Percentiles rank a stretch among this genome's conserved stretches.
phyloP scores from a whole-genome alignment of 2,888 invertebrate species.

The Glaucopsyche alexis region DNA sequence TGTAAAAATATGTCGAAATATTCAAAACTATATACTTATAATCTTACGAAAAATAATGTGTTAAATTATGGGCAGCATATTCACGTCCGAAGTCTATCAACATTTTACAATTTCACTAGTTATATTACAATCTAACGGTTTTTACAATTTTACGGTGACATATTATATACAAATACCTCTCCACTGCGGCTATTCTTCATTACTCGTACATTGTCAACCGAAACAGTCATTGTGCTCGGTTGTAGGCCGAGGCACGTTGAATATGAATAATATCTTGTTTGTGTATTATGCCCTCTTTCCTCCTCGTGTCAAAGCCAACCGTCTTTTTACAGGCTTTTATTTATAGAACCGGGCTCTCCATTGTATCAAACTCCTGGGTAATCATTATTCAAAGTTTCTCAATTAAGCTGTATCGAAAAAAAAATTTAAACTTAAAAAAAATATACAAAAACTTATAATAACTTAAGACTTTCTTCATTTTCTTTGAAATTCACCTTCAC shows the following conservation, averaged over 20 bases:
- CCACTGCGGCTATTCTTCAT: background rate
- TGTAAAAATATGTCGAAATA: no score
- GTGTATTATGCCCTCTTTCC: slow-evolving; percentile 14
- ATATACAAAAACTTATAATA: background rate
- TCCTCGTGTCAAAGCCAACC: slow-evolving; percentile 23
- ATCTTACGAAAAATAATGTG: no score
- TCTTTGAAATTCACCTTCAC: background rate
- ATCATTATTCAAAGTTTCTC: background rate
- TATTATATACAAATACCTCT: background rate
- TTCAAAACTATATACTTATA: no score
- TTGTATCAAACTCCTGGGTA: background rate
- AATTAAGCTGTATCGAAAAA: background rate
- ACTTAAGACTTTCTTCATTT: background rate
- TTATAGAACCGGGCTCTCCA: background rate
- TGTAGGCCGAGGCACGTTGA: slow-evolving; percentile 8
- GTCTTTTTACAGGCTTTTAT: slow-evolving; percentile 22
- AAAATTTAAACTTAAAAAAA: background rate
- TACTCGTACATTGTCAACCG: slow-evolving; percentile 5
- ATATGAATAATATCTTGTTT: slow-evolving; percentile 23
- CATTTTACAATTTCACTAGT: no score
- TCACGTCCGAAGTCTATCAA: no score
- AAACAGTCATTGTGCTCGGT: background rate
- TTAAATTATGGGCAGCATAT: no score
- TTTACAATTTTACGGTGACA: no score
- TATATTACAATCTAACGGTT: no score